These are phyloP conservation scores for Lucinisca nassula DNA, from an alignment of 2,888 invertebrate genomes.

Conservation along the genomic window DNA sequence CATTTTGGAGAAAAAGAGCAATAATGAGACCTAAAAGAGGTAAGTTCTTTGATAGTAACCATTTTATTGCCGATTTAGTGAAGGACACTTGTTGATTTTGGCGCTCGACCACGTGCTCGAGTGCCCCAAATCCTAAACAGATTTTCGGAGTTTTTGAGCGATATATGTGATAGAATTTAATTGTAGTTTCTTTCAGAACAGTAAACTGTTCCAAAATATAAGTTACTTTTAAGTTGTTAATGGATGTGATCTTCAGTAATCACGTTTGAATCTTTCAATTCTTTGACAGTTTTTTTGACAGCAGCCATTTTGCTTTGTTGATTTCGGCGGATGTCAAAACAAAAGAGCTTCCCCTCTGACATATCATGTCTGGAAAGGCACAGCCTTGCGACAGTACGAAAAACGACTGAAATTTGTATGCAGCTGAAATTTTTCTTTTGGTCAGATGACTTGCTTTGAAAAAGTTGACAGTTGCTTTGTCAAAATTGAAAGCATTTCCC, in stretches of 20 bases:
- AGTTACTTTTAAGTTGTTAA: too few relatives aligned
- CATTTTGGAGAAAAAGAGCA: slow-evolving; percentile 41
- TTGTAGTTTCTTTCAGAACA: too few relatives aligned
- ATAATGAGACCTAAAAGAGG: slow-evolving; percentile 76
- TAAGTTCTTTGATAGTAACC: slow-evolving; percentile 56
- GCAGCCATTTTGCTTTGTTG: slow-evolving; percentile 18
- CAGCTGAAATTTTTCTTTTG: too few relatives aligned
- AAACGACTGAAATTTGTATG: too few relatives aligned
- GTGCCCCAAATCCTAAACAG: background rate
- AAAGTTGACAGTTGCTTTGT: slow-evolving; percentile 56
- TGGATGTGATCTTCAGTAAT: background rate
- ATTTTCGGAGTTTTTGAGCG: too few relatives aligned
- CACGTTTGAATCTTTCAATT: background rate
- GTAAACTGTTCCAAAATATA: too few relatives aligned
- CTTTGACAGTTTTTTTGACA: slow-evolving; percentile 6
- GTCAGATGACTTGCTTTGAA: too few relatives aligned
- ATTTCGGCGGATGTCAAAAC: background rate
- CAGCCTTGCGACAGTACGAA: too few relatives aligned
- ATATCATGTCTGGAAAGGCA: too few relatives aligned
- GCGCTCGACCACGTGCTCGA: slow-evolving; percentile 58
- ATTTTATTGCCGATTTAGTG: slow-evolving; percentile 7
- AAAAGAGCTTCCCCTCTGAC: too few relatives aligned
- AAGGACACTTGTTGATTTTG: slow-evolving; percentile 66
- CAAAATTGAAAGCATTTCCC: slow-evolving; percentile 59
- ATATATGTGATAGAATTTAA: too few relatives aligned